Evolutionary conservation across 2,888 invertebrate genomes (phyloP).

Genomic region (Psococerastis gibbosa): DNA sequence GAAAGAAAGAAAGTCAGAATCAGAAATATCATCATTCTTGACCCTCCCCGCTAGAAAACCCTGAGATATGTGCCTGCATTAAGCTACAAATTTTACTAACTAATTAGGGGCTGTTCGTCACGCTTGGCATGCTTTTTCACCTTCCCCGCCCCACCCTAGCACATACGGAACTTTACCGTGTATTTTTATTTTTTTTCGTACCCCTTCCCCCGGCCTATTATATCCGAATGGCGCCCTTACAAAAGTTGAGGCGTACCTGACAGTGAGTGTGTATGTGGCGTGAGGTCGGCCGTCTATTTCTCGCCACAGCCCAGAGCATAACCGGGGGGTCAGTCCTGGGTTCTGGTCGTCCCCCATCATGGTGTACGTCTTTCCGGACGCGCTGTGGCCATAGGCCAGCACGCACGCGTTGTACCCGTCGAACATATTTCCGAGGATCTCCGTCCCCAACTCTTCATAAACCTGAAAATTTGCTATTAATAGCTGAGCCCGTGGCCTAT

Average conservation of each 20-base stretch:
- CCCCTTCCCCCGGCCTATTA: no score
- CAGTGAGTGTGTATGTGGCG: neutral
- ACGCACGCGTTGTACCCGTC: constrained; percentile 47
- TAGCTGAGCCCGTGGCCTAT: constrained; percentile 6
- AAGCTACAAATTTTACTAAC: no score
- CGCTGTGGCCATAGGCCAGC: constrained; percentile 56
- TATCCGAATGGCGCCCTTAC: no score
- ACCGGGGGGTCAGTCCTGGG: constrained; percentile 35
- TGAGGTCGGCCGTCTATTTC: constrained; percentile 19
- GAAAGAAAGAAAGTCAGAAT: no score
- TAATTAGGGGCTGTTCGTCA: no score
- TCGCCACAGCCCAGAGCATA: constrained; percentile 32
- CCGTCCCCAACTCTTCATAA: constrained; percentile 42
- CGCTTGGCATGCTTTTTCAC: no score
- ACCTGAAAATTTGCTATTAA: constrained; percentile 32
- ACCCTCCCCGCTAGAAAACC: no score
- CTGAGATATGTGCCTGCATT: no score
- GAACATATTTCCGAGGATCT: constrained; percentile 39
- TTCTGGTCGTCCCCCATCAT: constrained; percentile 45
- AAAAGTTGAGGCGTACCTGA: constrained; percentile 4
- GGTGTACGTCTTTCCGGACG: constrained; percentile 57
- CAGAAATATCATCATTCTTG: no score
- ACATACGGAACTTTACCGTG: no score
- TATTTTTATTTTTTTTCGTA: no score
- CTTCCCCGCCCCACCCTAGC: no score